Conservation (phyloP, 2,797 vertebrate genomes). For the Phrynocephalus vlangalii region DNA sequence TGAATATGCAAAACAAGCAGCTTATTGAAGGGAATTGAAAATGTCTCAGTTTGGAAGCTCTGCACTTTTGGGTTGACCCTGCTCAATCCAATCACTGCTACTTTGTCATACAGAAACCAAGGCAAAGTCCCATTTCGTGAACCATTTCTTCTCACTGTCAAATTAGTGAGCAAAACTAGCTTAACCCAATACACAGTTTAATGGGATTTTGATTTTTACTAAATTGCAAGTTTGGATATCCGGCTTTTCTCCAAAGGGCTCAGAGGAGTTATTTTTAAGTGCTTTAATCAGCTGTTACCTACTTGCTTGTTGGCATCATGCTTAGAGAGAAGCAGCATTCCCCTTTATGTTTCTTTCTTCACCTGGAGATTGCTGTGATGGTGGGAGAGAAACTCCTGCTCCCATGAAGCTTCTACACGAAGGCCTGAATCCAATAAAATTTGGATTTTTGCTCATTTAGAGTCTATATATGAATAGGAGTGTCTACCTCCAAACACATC, state of each 20-base stretch:
- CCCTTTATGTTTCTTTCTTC: too few relatives aligned
- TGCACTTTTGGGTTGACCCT: slow-evolving; percentile 20
- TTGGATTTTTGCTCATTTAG: too few relatives aligned
- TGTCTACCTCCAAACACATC: too few relatives aligned
- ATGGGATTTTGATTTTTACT: slow-evolving; percentile 64
- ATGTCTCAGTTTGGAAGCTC: not conserved
- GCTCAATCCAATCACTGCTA: slow-evolving; percentile 21
- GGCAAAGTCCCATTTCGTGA: slow-evolving; percentile 50
- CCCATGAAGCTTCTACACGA: too few relatives aligned
- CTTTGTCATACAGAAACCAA: slow-evolving; percentile 19
- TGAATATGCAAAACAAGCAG: slow-evolving; percentile 17
- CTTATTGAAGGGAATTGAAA: not conserved
- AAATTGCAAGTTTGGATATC: slow-evolving; percentile 56
- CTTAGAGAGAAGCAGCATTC: too few relatives aligned
- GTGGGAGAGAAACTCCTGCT: not conserved
- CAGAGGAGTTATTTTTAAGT: not conserved
- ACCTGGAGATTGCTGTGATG: too few relatives aligned
- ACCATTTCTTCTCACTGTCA: slow-evolving; percentile 48
- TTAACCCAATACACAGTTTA: slow-evolving; percentile 38
- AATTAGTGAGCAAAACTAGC: slow-evolving; percentile 59
- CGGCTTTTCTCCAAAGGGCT: too few relatives aligned
- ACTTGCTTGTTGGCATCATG: too few relatives aligned
- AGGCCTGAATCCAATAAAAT: too few relatives aligned
- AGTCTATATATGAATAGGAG: not conserved
- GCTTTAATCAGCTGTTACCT: too few relatives aligned